Evolutionary conservation across 2,113 vertebrate genomes (phyloP).

Genomic region (Muscicapa adusta): DNA sequence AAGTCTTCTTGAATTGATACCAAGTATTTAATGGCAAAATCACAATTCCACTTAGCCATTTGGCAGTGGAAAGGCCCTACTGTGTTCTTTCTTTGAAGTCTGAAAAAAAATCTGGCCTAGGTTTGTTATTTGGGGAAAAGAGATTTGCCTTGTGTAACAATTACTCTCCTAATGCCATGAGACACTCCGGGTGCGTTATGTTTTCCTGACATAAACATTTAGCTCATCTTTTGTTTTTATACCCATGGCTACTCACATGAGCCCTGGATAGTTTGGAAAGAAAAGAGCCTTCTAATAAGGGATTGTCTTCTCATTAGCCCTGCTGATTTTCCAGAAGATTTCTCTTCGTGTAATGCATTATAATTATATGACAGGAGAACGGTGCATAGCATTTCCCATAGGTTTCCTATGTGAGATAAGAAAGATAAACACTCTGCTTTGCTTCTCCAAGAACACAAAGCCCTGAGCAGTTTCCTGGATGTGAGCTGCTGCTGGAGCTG

Average conservation of each 20-base stretch:
- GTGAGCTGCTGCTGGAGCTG: neutral
- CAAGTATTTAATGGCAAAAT: constrained; percentile 56
- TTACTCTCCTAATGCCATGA: neutral
- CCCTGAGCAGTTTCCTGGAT: constrained; percentile 39
- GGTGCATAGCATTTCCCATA: constrained; percentile 72
- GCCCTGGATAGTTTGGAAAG: neutral
- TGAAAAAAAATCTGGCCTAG: constrained; percentile 58
- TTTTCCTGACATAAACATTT: constrained; percentile 54
- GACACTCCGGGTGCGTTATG: constrained; percentile 46
- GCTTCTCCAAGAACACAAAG: neutral
- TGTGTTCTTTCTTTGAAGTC: constrained; percentile 60
- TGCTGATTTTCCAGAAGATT: neutral
- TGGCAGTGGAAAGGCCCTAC: constrained; percentile 42
- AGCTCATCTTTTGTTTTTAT: constrained; percentile 56
- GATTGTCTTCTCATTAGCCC: neutral
- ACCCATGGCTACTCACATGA: neutral
- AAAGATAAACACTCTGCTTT: constrained; percentile 62
- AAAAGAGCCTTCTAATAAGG: neutral
- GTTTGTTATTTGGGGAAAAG: constrained; percentile 64
- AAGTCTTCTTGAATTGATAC: neutral
- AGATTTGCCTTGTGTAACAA: constrained; percentile 33
- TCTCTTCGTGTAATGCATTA: constrained; percentile 55
- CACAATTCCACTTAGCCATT: constrained; percentile 35
- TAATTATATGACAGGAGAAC: constrained; percentile 70
- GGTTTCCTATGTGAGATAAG: constrained; percentile 77